phyloP scores from a whole-genome alignment of 1,140 invertebrate genomes.

The Drosophila sturtevanti region DNA sequence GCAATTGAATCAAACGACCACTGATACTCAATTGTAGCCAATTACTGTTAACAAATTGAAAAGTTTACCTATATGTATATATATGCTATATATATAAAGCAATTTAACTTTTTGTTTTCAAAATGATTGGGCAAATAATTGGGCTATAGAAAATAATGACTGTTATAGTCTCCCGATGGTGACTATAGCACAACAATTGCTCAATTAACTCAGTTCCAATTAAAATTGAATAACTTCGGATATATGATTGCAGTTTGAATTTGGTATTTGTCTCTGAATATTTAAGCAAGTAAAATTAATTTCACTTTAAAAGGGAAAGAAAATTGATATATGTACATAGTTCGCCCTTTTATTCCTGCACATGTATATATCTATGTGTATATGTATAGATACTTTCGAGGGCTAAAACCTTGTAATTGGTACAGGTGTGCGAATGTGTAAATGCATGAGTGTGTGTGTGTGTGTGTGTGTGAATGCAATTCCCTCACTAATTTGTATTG shows the following conservation, averaged over 20 bases:
- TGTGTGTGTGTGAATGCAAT: background rate
- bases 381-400: background rate
- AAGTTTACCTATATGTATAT: too few species aligned
- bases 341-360: background rate
- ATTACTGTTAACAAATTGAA: too few species aligned
- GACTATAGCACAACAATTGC: background rate
- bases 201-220: background rate
- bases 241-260: too few species aligned
- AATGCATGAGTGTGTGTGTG: background rate
- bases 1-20: too few species aligned
- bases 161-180: background rate
- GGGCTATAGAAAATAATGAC: background rate
- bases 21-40: too few species aligned
- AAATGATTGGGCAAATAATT: background rate
- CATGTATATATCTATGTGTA: too few species aligned
- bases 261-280: background rate
- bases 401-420: too few species aligned
- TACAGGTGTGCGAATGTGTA: background rate
- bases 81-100: too few species aligned
- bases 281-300: background rate
- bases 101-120: too few species aligned
- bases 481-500: slow-evolving; percentile 35
- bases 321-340: background rate
- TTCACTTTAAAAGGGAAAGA: background rate
- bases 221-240: background rate